Conservation (phyloP, 2,888 invertebrate genomes). For the Frankliniella fusca region DNA sequence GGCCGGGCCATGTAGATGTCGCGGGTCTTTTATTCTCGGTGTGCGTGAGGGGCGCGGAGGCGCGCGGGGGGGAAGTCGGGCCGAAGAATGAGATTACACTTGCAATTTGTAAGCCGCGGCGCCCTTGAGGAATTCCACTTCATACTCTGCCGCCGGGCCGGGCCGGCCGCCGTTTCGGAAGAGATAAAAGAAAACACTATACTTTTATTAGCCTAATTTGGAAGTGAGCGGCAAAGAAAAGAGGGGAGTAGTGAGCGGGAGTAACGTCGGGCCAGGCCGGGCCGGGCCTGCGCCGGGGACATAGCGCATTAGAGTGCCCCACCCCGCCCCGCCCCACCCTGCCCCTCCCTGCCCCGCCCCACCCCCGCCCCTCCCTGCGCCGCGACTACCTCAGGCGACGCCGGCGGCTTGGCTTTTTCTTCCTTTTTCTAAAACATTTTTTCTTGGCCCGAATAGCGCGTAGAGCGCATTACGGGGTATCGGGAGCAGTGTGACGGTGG, state of each 20-base stretch:
- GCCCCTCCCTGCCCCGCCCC: too few species aligned
- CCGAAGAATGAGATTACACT: neutral
- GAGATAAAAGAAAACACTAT: constrained; percentile 23
- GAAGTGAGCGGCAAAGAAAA: neutral
- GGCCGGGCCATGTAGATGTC: neutral
- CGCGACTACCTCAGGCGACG: too few species aligned
- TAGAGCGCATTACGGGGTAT: too few species aligned
- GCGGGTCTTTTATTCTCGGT: neutral
- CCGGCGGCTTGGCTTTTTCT: too few species aligned
- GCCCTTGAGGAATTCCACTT: constrained; percentile 26
- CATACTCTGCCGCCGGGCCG: neutral
- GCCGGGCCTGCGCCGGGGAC: neutral
- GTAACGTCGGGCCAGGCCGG: neutral
- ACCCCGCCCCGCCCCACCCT: too few species aligned
- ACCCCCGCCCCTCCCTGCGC: too few species aligned
- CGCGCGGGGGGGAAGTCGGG: too few species aligned
- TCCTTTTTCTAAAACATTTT: too few species aligned
- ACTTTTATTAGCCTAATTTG: constrained; percentile 23
- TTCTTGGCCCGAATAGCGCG: too few species aligned
- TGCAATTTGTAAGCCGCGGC: neutral
- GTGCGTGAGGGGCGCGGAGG: too few species aligned
- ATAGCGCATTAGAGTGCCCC: too few species aligned
- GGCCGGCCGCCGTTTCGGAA: neutral
- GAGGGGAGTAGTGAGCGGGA: neutral
- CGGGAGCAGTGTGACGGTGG: too few species aligned